Percentiles rank a stretch among this genome's conserved stretches.
phyloP scores from a whole-genome alignment of 2,888 invertebrate genomes.

The Laothoe populi region DNA sequence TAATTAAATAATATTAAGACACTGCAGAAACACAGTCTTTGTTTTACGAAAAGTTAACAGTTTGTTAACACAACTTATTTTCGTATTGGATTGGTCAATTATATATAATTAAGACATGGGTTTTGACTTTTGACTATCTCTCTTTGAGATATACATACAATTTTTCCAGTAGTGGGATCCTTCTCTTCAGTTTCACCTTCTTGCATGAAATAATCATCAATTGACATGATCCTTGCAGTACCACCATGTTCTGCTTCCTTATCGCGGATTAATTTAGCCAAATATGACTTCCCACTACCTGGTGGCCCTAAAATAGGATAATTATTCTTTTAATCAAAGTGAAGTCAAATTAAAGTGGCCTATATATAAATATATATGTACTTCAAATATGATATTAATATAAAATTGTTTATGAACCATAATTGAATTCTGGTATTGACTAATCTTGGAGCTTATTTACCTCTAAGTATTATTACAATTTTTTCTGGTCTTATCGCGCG shows the following conservation, averaged over 20 bases:
- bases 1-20: too few species aligned
- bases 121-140: too few species aligned
- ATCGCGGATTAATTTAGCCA: slow-evolving; percentile 94
- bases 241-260: slow-evolving; percentile 93
- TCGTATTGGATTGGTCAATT: too few species aligned
- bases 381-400: too few species aligned
- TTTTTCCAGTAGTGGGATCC: slow-evolving; percentile 90
- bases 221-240: slow-evolving; percentile 95
- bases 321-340: not conserved
- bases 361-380: not conserved
- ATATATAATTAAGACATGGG: too few species aligned
- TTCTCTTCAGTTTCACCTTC: slow-evolving; percentile 90
- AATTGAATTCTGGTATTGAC: not conserved
- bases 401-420: too few species aligned
- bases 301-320: slow-evolving; percentile 87
- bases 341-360: not conserved
- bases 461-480: slow-evolving; percentile 95
- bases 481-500: slow-evolving; percentile 91
- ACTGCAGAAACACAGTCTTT: too few species aligned
- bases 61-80: too few species aligned
- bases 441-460: slow-evolving; percentile 42
- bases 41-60: too few species aligned
- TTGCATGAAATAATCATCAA: slow-evolving; percentile 98
- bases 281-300: slow-evolving; percentile 96
- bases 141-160: slow-evolving; percentile 71